These are phyloP conservation scores for Halesus radiatus DNA, from an alignment of 1,140 invertebrate species.

Conservation along the genomic window DNA sequence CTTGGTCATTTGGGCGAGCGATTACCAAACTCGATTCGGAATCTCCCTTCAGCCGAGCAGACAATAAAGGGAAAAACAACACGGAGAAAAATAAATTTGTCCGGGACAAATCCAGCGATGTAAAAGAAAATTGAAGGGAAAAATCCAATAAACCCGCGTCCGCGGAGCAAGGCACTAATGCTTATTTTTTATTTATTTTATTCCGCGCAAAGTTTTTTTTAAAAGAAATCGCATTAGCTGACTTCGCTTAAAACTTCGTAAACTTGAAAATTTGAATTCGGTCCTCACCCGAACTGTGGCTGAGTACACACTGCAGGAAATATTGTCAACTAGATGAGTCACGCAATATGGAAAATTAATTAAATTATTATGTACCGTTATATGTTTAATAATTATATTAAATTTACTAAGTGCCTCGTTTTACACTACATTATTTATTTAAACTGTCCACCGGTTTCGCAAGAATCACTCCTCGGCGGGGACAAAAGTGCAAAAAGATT, in stretches of 20 bases:
- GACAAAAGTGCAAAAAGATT: too few species aligned
- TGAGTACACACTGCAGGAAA: not conserved
- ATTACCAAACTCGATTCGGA: too few species aligned
- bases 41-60: not conserved
- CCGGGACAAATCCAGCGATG: slow-evolving; percentile 18
- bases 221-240: slow-evolving; percentile 44
- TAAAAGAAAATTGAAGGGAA: slow-evolving; percentile 39
- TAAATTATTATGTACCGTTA: too few species aligned
- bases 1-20: too few species aligned
- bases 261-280: slow-evolving; percentile 44
- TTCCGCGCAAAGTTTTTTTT: slow-evolving; percentile 30
- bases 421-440: too few species aligned
- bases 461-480: too few species aligned
- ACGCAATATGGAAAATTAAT: too few species aligned
- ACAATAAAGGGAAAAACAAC: slow-evolving; percentile 4
- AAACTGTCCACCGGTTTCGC: too few species aligned
- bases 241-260: slow-evolving; percentile 40
- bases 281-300: slow-evolving; percentile 19
- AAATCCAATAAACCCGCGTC: slow-evolving; percentile 34
- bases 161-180: slow-evolving; percentile 19
- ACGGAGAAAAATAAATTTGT: slow-evolving; percentile 29
- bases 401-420: too few species aligned
- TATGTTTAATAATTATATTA: too few species aligned
- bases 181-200: slow-evolving; percentile 44
- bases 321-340: too few species aligned